Conservation (phyloP, 1,140 invertebrate genomes). For the Parapsyche elsis region DNA sequence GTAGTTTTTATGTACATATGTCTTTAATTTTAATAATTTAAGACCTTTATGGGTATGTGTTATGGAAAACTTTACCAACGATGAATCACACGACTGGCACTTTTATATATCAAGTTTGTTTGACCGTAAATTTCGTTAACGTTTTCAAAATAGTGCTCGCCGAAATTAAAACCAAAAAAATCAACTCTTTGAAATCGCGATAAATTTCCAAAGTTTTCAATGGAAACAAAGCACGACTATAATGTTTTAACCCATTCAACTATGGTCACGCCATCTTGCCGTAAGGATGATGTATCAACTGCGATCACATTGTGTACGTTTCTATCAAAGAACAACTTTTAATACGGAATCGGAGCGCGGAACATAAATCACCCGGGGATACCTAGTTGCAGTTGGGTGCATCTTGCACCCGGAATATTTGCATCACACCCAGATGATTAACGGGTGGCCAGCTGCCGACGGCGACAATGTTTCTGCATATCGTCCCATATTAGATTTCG, state of each 20-base stretch:
- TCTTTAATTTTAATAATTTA: too few relatives aligned
- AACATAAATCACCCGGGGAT: conserved; percentile 27
- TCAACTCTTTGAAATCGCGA: not conserved
- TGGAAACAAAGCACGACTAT: not conserved
- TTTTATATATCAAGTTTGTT: conserved; percentile 43
- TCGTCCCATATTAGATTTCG: not conserved
- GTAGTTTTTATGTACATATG: too few relatives aligned
- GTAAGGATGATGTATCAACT: too few relatives aligned
- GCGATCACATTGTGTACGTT: not conserved
- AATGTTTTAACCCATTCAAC: not conserved
- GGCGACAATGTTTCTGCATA: conserved; percentile 29
- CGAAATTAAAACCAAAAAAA: conserved; percentile 4
- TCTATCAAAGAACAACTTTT: not conserved
- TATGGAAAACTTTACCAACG: conserved; percentile 35
- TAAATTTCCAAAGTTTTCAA: too few relatives aligned
- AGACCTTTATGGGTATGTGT: conserved; percentile 29
- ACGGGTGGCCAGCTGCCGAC: conserved; percentile 25
- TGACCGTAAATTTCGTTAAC: conserved; percentile 35
- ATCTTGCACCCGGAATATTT: conserved; percentile 35
- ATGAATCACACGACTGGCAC: conserved; percentile 43
- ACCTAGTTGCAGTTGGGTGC: not conserved
- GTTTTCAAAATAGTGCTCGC: conserved; percentile 28
- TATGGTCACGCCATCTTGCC: too few relatives aligned
- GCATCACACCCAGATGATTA: conserved; percentile 27
- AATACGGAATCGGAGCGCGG: not conserved